A percentile compares a stretch with the other conserved stretches of the same genome.
These are phyloP conservation scores for Podabrus alpinus DNA, from an alignment of 2,888 invertebrate species.

Conservation along the genomic window DNA sequence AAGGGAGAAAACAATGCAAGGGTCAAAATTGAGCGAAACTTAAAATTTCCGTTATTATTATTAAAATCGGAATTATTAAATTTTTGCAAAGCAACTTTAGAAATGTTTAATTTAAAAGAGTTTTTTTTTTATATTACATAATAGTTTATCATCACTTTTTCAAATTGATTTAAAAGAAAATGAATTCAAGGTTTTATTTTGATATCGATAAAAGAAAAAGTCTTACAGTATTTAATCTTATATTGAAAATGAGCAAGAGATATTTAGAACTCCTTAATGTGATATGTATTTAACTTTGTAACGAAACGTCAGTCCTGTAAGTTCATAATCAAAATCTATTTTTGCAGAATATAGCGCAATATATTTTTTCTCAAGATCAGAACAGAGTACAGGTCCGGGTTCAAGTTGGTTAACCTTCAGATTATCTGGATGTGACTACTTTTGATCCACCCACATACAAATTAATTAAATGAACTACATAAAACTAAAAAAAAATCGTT, in stretches of 20 bases:
- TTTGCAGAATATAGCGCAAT: slow-evolving; percentile 6
- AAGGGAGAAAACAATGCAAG: too few species aligned
- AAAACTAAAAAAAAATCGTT: not conserved
- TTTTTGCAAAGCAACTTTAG: too few species aligned
- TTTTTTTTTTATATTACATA: not conserved
- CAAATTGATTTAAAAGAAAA: not conserved
- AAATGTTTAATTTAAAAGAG: too few species aligned
- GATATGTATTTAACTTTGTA: not conserved
- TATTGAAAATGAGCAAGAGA: not conserved
- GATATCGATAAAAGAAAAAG: not conserved
- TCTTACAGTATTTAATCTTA: not conserved
- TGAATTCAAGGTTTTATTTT: not conserved
- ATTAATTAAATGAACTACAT: not conserved
- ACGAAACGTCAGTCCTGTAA: not conserved
- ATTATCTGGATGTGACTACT: slow-evolving; percentile 8
- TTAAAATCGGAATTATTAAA: too few species aligned
- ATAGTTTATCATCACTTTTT: not conserved
- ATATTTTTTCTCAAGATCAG: slow-evolving; percentile 11
- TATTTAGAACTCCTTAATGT: not conserved
- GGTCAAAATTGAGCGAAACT: too few species aligned
- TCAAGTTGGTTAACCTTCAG: slow-evolving; percentile 19
- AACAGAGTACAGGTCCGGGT: slow-evolving; percentile 23
- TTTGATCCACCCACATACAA: slow-evolving; percentile 7
- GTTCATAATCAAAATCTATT: slow-evolving; percentile 3
- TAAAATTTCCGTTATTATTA: too few species aligned